phyloP scores from a whole-genome alignment of 2,797 vertebrate species.

The Peromyscus attwateri region DNA sequence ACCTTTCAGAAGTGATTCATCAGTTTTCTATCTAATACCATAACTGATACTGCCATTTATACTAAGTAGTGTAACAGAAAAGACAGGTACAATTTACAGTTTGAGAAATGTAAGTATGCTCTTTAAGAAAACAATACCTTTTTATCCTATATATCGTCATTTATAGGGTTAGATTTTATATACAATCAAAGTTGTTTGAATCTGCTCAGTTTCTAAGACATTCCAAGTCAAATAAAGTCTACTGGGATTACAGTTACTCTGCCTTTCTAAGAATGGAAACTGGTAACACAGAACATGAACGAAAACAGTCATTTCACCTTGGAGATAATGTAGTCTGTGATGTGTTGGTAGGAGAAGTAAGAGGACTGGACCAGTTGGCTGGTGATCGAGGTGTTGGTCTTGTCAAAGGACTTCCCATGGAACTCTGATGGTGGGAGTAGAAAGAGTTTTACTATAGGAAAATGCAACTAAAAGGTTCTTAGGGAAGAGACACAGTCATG shows the following conservation, averaged over 20 bases:
- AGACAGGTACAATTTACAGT: not conserved
- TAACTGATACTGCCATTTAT: not conserved
- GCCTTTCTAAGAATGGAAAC: conserved; percentile 29
- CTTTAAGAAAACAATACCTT: conserved; percentile 52
- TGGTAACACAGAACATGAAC: conserved; percentile 47
- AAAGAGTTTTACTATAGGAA: conserved; percentile 35
- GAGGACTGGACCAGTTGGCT: conserved; percentile 96
- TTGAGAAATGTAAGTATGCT: conserved; percentile 9
- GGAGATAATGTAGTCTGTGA: conserved; percentile 97
- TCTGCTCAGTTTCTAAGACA: conserved; percentile 40
- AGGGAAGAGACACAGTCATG: not conserved
- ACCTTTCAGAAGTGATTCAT: conserved; percentile 7
- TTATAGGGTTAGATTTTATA: conserved; percentile 25
- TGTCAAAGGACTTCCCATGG: conserved; percentile 94
- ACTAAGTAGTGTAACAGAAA: not conserved
- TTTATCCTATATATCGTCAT: not conserved
- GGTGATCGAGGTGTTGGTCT: conserved; percentile 95
- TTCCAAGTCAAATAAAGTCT: conserved; percentile 62
- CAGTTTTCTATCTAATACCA: conserved; percentile 28
- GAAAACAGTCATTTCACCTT: conserved; percentile 88
- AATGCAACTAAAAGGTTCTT: conserved; percentile 2
- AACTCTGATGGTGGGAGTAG: conserved; percentile 87
- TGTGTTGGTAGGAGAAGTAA: conserved; percentile 97
- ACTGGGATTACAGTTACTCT: conserved; percentile 11
- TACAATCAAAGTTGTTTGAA: conserved; percentile 32